Evolutionary conservation across 2,888 invertebrate genomes (phyloP).

Genomic region (Eupithecia tripunctaria): DNA sequence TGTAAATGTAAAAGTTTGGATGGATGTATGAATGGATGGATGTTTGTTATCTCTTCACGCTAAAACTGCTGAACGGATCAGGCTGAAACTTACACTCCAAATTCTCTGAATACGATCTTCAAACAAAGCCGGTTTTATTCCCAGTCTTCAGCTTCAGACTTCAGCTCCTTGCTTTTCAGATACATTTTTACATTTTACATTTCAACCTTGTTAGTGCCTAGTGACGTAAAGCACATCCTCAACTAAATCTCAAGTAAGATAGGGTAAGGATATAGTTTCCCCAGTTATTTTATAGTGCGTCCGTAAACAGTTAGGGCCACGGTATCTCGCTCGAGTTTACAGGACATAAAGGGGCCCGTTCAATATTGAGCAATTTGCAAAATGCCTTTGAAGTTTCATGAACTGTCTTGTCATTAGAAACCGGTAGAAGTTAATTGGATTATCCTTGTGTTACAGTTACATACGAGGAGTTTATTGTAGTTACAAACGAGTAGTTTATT

Average conservation of each 20-base stretch:
- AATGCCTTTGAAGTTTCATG: conserved; percentile 27
- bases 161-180: neutral
- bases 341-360: conserved; percentile 32
- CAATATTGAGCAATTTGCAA: conserved; percentile 35
- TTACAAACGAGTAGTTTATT: neutral
- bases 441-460: neutral
- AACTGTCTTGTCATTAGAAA: conserved; percentile 28
- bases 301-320: conserved; percentile 27
- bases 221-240: conserved; percentile 14
- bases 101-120: neutral
- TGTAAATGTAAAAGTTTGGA: too few relatives aligned
- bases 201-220: conserved; percentile 5
- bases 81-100: too few relatives aligned
- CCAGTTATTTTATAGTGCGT: conserved; percentile 33
- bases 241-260: conserved; percentile 12
- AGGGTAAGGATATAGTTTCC: conserved; percentile 19
- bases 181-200: neutral
- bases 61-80: too few relatives aligned
- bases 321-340: conserved; percentile 34
- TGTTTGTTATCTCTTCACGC: too few relatives aligned
- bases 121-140: neutral
- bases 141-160: neutral
- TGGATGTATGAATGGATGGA: too few relatives aligned
- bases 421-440: conserved; percentile 30
- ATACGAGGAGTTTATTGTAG: neutral